phyloP scores from a whole-genome alignment of 2,888 invertebrate species.

The Creontiades dilutus region DNA sequence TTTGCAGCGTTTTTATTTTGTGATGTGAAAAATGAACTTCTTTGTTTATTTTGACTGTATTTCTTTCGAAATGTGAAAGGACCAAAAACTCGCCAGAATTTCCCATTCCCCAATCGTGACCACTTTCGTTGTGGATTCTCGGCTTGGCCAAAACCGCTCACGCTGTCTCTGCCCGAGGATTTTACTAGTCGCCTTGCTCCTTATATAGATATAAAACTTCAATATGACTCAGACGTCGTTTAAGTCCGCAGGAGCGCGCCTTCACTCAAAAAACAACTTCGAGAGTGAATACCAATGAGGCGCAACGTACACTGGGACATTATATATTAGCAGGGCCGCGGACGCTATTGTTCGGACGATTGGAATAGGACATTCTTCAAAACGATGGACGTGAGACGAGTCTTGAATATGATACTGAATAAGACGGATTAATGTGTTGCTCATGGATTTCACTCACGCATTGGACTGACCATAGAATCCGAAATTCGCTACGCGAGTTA shows the following conservation, averaged over 20 bases:
- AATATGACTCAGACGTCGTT: constrained; percentile 3
- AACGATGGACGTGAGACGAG: neutral
- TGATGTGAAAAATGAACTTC: no score
- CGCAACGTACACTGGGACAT: neutral
- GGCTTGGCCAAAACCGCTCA: neutral
- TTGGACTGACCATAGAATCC: no score
- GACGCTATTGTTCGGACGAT: neutral
- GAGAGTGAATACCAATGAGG: constrained; percentile 10
- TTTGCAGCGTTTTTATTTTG: no score
- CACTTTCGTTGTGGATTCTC: no score
- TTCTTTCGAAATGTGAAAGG: no score
- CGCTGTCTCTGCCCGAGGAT: neutral
- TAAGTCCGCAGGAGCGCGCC: neutral
- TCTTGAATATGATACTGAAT: neutral
- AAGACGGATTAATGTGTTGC: no score
- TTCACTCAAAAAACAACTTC: constrained; percentile 16
- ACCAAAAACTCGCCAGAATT: no score
- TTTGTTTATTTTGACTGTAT: no score
- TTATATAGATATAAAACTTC: neutral
- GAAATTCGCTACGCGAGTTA: no score
- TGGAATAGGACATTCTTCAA: neutral
- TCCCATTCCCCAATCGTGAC: no score
- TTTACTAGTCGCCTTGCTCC: neutral
- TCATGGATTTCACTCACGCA: no score
- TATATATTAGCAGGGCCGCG: neutral